Base-by-base conservation (phyloP, 2,797 vertebrate genomes). In the Gambusia yucatana region DNA sequence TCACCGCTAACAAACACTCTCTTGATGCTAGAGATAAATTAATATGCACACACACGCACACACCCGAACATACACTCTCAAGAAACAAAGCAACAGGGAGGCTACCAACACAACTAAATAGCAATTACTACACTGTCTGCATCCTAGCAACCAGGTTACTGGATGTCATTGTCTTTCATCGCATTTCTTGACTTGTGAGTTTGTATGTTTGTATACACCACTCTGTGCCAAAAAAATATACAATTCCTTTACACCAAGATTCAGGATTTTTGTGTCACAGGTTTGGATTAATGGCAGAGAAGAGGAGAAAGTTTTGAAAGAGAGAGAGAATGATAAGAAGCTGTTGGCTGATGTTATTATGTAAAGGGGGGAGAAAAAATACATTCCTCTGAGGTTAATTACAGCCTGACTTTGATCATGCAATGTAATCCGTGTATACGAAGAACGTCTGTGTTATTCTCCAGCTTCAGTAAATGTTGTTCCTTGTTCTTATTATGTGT, bases 121-220 rank as follows among this genome's bases (percentile, higher is more conserved):
- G 86, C 88, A 90, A 92, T 89, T 90, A 89, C 89, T 79, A 75
- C 84, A 85, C 80, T 82, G 47, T 91, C 82, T 79, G 92, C 88
- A 89, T 79, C 93, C 92, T 91, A 91, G 92, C 92, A 92, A 93
- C 91, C 85, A 80, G 78, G 76, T 90, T 86, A 80, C 88, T 92
- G 86, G 84, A 90, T 91, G 88, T 90, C 83, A 87, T 91, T 87
- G 87, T 88, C 86, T 84, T 79, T 80, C 80, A 80, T 87, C 77
- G 59, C 77, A 78, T 85, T 78, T 83, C 7, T 85, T 39, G 73
- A 76, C 80, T 77, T 82, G 76, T 73, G 48, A 52, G 48, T 55
- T 10, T 82, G 87, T 73, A 75, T 74, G 77, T 81, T 8, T 67
- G 72, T 74, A 59, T 1, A 30, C 9, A 8, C 71, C 63, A 52